phyloP scores from a whole-genome alignment of 2,113 vertebrate species.

The Tinamus guttatus region DNA sequence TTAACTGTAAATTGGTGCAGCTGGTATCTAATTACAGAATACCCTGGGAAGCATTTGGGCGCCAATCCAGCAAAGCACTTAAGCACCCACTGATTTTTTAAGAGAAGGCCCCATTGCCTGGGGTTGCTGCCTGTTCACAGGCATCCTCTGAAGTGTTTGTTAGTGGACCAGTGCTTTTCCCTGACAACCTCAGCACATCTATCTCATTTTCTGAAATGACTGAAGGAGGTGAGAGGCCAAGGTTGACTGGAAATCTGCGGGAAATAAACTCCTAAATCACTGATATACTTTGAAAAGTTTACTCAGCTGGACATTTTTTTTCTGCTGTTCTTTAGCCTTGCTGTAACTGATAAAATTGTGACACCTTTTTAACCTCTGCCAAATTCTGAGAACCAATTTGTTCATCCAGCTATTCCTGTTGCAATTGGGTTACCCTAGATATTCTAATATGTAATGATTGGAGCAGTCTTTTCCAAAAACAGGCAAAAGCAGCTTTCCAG shows the following conservation, averaged over 20 bases:
- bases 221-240: slow-evolving; percentile 23
- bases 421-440: not conserved
- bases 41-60: slow-evolving; percentile 40
- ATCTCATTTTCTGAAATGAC: slow-evolving; percentile 30
- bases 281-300: not conserved
- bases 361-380: not conserved
- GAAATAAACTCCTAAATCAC: slow-evolving; percentile 59
- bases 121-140: not conserved
- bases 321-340: slow-evolving; percentile 13
- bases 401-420: not conserved
- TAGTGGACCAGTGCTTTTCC: not conserved
- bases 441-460: not conserved
- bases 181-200: not conserved
- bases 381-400: not conserved
- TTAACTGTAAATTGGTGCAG: slow-evolving; percentile 54
- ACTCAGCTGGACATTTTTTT: slow-evolving; percentile 7
- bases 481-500: not conserved
- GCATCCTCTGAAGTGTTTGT: not conserved
- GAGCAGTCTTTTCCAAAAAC: not conserved
- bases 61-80: slow-evolving; percentile 47
- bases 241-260: slow-evolving; percentile 31
- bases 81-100: slow-evolving; percentile 51
- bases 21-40: slow-evolving; percentile 42
- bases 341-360: not conserved
- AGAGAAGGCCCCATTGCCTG: slow-evolving; percentile 31